These are phyloP conservation scores for Phallusia fumigata DNA, from an alignment of 23 tunicate species.

Conservation along the genomic window DNA sequence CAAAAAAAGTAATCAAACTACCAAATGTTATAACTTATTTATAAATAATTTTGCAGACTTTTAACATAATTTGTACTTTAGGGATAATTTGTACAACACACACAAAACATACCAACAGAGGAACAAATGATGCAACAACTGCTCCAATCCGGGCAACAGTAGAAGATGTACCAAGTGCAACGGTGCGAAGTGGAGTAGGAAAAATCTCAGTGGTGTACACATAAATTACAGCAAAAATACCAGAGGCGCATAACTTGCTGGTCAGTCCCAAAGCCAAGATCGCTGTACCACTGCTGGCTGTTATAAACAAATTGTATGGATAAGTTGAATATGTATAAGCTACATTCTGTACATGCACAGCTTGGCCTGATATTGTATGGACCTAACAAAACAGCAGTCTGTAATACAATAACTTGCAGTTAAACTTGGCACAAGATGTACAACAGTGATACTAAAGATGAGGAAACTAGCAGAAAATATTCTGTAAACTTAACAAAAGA, in stretches of 20 bases:
- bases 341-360: too few relatives aligned
- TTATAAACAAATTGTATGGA: neutral
- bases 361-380: too few relatives aligned
- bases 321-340: too few relatives aligned
- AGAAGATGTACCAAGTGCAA: constrained; percentile 44
- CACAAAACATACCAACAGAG: constrained; percentile 13
- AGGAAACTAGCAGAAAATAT: too few relatives aligned
- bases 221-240: constrained; percentile 52
- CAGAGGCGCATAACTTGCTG: constrained; percentile 53
- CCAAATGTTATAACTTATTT: too few relatives aligned
- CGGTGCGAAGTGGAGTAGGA: constrained; percentile 69
- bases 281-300: constrained; percentile 19
- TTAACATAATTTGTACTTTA: neutral
- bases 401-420: too few relatives aligned
- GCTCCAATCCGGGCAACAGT: constrained; percentile 66
- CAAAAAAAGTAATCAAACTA: too few relatives aligned
- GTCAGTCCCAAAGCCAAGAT: constrained; percentile 66
- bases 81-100: too few relatives aligned
- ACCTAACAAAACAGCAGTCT: too few relatives aligned
- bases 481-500: too few relatives aligned
- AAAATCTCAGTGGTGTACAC: constrained; percentile 66
- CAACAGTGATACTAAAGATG: too few relatives aligned
- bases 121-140: constrained; percentile 63
- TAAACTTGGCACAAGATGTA: too few relatives aligned
- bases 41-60: neutral